These are phyloP conservation scores for Xestia sexstrigata DNA, from an alignment of 2,888 invertebrate genomes.

Conservation along the genomic window DNA sequence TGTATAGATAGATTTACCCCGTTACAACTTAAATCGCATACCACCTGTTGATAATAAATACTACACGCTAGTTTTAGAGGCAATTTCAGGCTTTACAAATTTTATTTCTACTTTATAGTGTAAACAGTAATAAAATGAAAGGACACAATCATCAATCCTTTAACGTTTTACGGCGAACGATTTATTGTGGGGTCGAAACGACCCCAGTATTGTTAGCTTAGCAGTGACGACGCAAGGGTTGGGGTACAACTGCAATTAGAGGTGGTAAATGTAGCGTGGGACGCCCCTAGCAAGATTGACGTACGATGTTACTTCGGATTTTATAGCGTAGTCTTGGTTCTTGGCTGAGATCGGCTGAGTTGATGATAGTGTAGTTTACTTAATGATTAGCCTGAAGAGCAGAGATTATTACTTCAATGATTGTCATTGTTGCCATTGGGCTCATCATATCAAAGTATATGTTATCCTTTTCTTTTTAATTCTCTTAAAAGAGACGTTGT, in stretches of 20 bases:
- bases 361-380: background rate
- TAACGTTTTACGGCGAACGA: slow-evolving; percentile 53
- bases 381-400: background rate
- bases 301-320: background rate
- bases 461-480: no score
- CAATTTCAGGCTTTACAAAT: slow-evolving; percentile 44
- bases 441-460: background rate
- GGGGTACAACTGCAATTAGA: slow-evolving; percentile 34
- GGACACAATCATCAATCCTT: slow-evolving; percentile 49
- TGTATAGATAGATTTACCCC: background rate
- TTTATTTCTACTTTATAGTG: slow-evolving; percentile 45
- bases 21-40: background rate
- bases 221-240: slow-evolving; percentile 20
- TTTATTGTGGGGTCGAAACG: slow-evolving; percentile 44
- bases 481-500: background rate
- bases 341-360: background rate
- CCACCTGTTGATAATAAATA: slow-evolving; percentile 8
- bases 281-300: background rate
- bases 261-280: slow-evolving; percentile 12
- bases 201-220: slow-evolving; percentile 32
- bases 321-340: background rate
- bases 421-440: background rate
- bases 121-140: slow-evolving; percentile 42
- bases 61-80: slow-evolving; percentile 15
- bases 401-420: background rate